Evolutionary conservation across 1,140 invertebrate genomes (phyloP).

Genomic region (Telenomus remus): DNA sequence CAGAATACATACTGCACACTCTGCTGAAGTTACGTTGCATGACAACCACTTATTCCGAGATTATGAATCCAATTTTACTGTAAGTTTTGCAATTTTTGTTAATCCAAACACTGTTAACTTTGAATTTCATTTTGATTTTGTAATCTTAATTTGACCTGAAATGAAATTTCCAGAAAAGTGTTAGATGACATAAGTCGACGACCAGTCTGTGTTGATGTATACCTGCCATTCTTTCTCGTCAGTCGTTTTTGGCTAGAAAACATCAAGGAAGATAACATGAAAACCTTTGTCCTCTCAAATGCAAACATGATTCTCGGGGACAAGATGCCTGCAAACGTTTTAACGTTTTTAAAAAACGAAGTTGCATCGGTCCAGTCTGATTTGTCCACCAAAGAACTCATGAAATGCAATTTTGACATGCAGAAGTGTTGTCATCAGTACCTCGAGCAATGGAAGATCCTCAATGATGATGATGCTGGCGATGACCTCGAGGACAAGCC

Average conservation of each 20-base stretch:
- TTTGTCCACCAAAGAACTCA: not conserved
- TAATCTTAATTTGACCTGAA: not conserved
- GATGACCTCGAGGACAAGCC: not conserved
- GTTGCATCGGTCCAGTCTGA: not conserved
- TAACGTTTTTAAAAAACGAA: not conserved
- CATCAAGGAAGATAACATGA: not conserved
- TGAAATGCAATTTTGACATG: not conserved
- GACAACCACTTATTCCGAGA: not conserved
- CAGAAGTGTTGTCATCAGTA: slow-evolving; percentile 1
- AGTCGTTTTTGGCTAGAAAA: not conserved
- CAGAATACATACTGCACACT: slow-evolving; percentile 3
- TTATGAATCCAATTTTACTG: slow-evolving; percentile 4
- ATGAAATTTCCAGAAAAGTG: not conserved
- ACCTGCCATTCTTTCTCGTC: slow-evolving; percentile 1
- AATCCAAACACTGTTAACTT: not conserved
- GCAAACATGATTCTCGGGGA: not conserved
- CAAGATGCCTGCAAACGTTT: not conserved
- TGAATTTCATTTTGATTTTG: not conserved
- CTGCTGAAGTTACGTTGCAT: not conserved
- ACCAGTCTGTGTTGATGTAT: not conserved
- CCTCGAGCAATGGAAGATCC: not conserved
- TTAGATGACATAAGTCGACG: not conserved
- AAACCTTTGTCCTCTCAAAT: not conserved
- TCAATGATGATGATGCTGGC: not conserved
- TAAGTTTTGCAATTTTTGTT: slow-evolving; percentile 1